phyloP scores from a whole-genome alignment of 2,888 invertebrate genomes.

The Busseola fusca region DNA sequence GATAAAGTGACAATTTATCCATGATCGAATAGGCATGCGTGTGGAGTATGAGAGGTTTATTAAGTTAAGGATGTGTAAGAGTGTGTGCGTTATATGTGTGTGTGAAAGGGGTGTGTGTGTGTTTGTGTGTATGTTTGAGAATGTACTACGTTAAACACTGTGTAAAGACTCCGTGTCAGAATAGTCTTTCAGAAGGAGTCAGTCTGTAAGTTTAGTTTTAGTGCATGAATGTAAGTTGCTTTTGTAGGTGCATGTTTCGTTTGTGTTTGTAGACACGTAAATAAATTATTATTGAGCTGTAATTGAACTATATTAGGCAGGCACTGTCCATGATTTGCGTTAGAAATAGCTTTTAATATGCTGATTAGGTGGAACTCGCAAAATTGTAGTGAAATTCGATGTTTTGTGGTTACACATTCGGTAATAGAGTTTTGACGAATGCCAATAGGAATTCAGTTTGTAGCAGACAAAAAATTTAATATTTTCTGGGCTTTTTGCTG shows the following conservation, averaged over 20 bases:
- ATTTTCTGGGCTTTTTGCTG: background rate
- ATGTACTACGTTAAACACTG: too few relatives aligned
- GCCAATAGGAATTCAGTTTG: background rate
- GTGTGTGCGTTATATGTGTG: too few relatives aligned
- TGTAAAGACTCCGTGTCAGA: too few relatives aligned
- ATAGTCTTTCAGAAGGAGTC: too few relatives aligned
- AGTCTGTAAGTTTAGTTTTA: too few relatives aligned
- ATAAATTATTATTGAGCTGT: constrained; percentile 25
- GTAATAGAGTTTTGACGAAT: background rate
- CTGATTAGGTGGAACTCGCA: constrained; percentile 31
- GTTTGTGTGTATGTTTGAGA: too few relatives aligned
- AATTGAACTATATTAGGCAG: constrained; percentile 34
- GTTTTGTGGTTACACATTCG: background rate
- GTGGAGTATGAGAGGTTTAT: too few relatives aligned
- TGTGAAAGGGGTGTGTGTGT: too few relatives aligned
- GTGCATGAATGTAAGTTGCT: background rate
- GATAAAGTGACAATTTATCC: too few relatives aligned
- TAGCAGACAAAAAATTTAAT: background rate
- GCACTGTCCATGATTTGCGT: constrained; percentile 38
- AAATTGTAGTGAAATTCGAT: constrained; percentile 22
- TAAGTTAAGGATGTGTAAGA: too few relatives aligned
- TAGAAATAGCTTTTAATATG: constrained; percentile 50
- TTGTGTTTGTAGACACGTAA: constrained; percentile 17
- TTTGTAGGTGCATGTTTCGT: background rate
- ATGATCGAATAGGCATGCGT: too few relatives aligned